Base-by-base conservation (phyloP, 2,888 invertebrate genomes). In the Drosophila robusta region DNA sequence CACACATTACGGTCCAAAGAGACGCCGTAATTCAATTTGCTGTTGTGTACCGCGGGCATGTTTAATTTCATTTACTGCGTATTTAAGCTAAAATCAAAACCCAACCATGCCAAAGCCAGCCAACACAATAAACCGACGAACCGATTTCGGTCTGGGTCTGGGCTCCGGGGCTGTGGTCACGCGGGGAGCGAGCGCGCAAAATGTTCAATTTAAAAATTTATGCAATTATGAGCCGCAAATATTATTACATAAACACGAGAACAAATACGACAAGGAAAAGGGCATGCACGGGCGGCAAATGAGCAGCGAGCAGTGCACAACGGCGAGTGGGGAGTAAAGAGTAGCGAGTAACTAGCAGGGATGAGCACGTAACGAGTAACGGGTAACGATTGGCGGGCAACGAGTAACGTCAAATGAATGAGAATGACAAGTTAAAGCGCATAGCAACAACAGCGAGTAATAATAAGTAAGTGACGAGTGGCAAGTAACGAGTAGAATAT, bases 161-260 rank as follows among this genome's bases (percentile, higher is more conserved):
- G 11, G n/a, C 34, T 18, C 56, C 22, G 9, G 57, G 46, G 60
- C 39, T 66, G 44, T 29, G 73, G 72, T 71, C 72, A 76, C 18
- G 18, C 41, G 16, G 16, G 6, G 6, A 16, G 55, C 18, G 63
- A 63, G 50, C 61, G 55, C 66, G 71, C 77, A 81, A 75, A 83
- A 78, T 76, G 80, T 78, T 85, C 83, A 69, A 55, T 85, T 91
- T 88, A 91, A 91, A 90, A 90, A 91, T 91, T 91, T 84, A 91
- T 91, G 91, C 89, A 91, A 91, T 91, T 91, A 91, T 86, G 90
- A 84, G 89, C 85, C 78, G 87, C 90, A 90, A 86, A 89, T 87
- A 90, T 87, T 87, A 89, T 87, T 85, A 83, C 80, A 75, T 78
- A 85, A 87, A 87, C 89, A 89, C 49, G 54, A 34, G 74, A 74